Conservation (phyloP, 2,113 vertebrate genomes). For the Rhinoptilus africanus region DNA sequence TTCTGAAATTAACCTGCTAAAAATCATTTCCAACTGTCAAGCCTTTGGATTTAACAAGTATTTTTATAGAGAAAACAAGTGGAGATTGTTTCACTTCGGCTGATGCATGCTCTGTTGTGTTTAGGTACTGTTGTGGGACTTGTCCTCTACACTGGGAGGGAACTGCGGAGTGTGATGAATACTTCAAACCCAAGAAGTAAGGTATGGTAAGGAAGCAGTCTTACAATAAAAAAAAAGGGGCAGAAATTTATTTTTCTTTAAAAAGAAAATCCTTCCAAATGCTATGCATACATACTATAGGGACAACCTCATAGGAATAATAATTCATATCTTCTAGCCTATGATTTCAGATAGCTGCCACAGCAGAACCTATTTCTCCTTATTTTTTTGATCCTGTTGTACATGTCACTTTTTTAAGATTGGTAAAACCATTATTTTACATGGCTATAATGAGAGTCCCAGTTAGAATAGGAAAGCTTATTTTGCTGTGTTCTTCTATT, state of each 20-base stretch:
- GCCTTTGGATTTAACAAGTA: neutral
- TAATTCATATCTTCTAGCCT: neutral
- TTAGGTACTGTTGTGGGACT: slow-evolving; percentile 94
- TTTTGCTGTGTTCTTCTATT: neutral
- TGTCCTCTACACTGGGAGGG: slow-evolving; percentile 95
- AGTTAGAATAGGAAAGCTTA: neutral
- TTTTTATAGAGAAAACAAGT: neutral
- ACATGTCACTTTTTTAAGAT: neutral
- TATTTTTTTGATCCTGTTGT: neutral
- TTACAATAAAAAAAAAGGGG: neutral
- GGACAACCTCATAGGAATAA: neutral
- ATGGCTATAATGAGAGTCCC: neutral
- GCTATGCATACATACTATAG: accelerated
- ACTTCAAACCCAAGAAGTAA: slow-evolving; percentile 94
- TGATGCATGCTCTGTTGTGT: neutral
- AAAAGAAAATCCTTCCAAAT: neutral
- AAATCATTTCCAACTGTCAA: neutral
- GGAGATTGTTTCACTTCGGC: neutral
- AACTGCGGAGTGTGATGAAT: slow-evolving; percentile 97
- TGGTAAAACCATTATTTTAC: neutral
- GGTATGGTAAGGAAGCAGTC: slow-evolving; percentile 70
- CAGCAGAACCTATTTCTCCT: neutral
- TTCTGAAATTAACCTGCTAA: neutral
- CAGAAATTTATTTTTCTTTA: neutral
- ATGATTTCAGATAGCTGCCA: neutral